A percentile compares a stretch with the other conserved stretches of the same genome.
Conservation (phyloP, 2,797 vertebrate genomes). For the Hyperoplus lanceolatus region DNA sequence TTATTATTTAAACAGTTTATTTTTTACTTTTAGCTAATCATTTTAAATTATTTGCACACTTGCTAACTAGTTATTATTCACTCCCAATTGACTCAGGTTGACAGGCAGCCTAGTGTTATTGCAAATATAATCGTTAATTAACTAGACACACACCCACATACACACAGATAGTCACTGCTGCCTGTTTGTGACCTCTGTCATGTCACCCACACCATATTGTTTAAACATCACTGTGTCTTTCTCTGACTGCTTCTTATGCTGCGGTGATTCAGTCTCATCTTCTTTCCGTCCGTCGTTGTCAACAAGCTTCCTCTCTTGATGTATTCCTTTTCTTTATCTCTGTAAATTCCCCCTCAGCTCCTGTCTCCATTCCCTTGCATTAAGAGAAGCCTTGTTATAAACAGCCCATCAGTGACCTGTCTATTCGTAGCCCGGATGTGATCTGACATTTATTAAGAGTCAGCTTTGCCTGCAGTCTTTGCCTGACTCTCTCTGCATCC, state of each 20-base stretch:
- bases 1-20: background rate
- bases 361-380: conserved; percentile 43
- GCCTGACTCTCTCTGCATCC: conserved; percentile 53
- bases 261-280: conserved; percentile 8
- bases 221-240: conserved; percentile 41
- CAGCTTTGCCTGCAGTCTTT: conserved; percentile 65
- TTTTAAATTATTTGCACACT: background rate
- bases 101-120: background rate
- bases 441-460: conserved; percentile 79
- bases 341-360: conserved; percentile 31
- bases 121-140: conserved; percentile 3
- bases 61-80: conserved; percentile 3
- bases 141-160: conserved; percentile 8
- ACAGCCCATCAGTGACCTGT: conserved; percentile 76
- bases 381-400: conserved; percentile 68
- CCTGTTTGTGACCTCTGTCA: conserved; percentile 31
- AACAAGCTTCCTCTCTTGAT: conserved; percentile 34
- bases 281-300: background rate
- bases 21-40: background rate
- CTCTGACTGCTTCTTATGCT: conserved; percentile 21
- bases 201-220: conserved; percentile 26
- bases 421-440: conserved; percentile 57
- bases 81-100: background rate
- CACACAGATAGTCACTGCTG: conserved; percentile 28
- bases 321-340: conserved; percentile 47